These are phyloP conservation scores for Aradophagus sp. DNA, from an alignment of 1,140 invertebrate species.

Conservation along the genomic window DNA sequence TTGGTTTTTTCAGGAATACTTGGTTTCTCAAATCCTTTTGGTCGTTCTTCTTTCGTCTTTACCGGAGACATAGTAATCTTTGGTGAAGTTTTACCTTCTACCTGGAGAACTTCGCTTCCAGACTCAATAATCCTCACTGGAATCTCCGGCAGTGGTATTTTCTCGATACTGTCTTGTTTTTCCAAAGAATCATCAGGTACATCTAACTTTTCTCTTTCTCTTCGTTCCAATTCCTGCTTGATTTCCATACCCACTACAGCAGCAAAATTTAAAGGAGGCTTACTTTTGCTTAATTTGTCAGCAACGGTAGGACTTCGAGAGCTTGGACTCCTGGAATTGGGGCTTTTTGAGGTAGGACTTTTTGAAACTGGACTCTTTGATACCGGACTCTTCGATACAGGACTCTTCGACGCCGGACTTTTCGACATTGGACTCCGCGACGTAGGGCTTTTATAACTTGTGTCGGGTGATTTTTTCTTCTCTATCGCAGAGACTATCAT, in stretches of 20 bases:
- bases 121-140: conserved; percentile 47
- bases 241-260: conserved; percentile 69
- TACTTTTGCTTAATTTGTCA: conserved; percentile 52
- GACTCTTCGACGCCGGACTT: too few species aligned
- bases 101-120: conserved; percentile 14
- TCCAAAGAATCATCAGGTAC: conserved; percentile 68
- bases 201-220: conserved; percentile 61
- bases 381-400: conserved; percentile 38
- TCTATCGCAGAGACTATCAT: conserved; percentile 69
- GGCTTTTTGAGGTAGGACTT: conserved; percentile 54
- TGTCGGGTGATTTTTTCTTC: conserved; percentile 64
- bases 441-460: conserved; percentile 44
- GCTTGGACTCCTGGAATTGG: conserved; percentile 50
- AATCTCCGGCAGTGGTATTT: conserved; percentile 71
- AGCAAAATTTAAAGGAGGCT: conserved; percentile 62
- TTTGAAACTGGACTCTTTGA: conserved; percentile 35
- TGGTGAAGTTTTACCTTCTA: conserved; percentile 49
- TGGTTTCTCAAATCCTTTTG: conserved; percentile 66
- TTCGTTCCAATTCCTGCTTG: conserved; percentile 65
- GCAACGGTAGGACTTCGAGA: conserved; percentile 45
- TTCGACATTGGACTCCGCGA: conserved; percentile 35
- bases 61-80: conserved; percentile 53
- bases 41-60: conserved; percentile 53
- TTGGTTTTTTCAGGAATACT: conserved; percentile 73
- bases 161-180: conserved; percentile 71